These are phyloP conservation scores for Leptonema lineaticorne DNA, from an alignment of 1,140 invertebrate genomes.

Conservation along the genomic window DNA sequence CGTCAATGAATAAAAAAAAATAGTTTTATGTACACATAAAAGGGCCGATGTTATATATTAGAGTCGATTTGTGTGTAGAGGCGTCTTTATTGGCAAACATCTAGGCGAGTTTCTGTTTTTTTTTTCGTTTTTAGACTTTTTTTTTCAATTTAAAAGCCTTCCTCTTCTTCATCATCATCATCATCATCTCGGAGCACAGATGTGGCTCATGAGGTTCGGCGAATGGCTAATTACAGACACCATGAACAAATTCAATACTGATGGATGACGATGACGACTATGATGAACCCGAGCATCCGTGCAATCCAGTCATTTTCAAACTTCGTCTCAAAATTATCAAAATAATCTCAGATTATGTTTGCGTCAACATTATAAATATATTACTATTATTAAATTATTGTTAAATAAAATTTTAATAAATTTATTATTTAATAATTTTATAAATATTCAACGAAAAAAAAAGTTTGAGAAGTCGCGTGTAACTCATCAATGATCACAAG, in stretches of 20 bases:
- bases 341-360: too few relatives aligned
- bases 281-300: neutral
- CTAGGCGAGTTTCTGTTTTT: neutral
- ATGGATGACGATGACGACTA: conserved; percentile 18
- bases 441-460: too few relatives aligned
- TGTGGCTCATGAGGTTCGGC: conserved; percentile 25
- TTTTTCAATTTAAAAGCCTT: conserved; percentile 20
- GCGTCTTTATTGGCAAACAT: conserved; percentile 10
- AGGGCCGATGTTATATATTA: neutral
- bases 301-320: too few relatives aligned
- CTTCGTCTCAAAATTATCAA: too few relatives aligned
- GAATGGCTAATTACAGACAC: conserved; percentile 35
- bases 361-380: too few relatives aligned
- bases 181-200: conserved; percentile 19
- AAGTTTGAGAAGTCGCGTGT: too few relatives aligned
- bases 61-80: neutral
- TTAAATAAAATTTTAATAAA: too few relatives aligned
- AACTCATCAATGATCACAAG: too few relatives aligned
- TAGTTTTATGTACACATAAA: neutral
- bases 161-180: too few relatives aligned
- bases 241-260: conserved; percentile 13
- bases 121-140: conserved; percentile 17
- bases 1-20: neutral
- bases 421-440: too few relatives aligned
- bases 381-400: too few relatives aligned